Percentiles rank a stretch among this genome's conserved stretches.
These are phyloP conservation scores for Hoplodrina blanda DNA, from an alignment of 2,888 invertebrate species.

Conservation along the genomic window DNA sequence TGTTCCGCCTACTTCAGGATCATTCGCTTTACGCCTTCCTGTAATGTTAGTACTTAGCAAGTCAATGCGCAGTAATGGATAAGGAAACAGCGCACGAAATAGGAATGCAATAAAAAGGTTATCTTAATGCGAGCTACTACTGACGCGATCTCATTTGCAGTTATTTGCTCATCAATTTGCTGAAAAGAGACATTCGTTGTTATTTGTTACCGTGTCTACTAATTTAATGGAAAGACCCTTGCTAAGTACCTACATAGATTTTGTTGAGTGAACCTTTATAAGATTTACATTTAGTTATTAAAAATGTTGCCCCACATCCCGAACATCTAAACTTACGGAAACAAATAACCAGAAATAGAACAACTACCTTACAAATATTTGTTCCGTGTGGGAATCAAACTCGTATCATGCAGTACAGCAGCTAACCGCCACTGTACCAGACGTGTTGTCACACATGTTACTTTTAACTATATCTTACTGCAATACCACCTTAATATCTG, in stretches of 20 bases:
- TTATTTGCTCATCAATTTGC: conserved; percentile 50
- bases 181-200: conserved; percentile 20
- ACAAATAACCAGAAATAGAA: no score
- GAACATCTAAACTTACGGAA: no score
- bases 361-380: no score
- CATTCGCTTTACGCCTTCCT: conserved; percentile 63
- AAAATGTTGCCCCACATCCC: no score
- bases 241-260: not conserved
- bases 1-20: conserved; percentile 58
- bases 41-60: conserved; percentile 60
- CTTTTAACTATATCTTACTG: not conserved
- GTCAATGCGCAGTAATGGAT: conserved; percentile 56
- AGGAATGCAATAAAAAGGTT: conserved; percentile 57
- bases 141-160: conserved; percentile 46
- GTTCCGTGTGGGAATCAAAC: no score
- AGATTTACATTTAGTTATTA: no score
- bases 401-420: no score
- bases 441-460: no score
- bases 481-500: conserved; percentile 4
- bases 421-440: no score
- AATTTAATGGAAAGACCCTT: conserved; percentile 16
- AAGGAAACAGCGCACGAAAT: conserved; percentile 54
- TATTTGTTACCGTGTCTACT: conserved; percentile 9
- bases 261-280: not conserved
- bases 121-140: conserved; percentile 45